Conservation (phyloP, 2,797 vertebrate genomes). For the Knipowitschia caucasica region DNA sequence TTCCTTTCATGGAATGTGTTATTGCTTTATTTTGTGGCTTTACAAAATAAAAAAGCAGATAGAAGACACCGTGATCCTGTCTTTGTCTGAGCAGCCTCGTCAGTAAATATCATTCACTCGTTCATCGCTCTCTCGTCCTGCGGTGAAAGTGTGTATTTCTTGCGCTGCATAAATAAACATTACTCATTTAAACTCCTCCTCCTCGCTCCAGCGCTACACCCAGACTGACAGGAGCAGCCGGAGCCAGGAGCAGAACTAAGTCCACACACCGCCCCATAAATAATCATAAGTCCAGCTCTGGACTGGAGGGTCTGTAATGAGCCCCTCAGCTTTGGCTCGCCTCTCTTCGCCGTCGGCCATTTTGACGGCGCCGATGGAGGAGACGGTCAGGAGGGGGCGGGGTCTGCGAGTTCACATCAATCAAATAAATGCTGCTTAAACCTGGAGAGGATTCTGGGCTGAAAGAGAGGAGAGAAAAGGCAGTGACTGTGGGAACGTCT, state of each 20-base stretch:
- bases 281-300: conserved; percentile 70
- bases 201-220: conserved; percentile 58
- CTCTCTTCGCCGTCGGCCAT: conserved; percentile 53
- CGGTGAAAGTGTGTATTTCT: conserved; percentile 30
- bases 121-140: conserved; percentile 38
- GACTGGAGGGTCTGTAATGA: conserved; percentile 63
- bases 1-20: too few species aligned
- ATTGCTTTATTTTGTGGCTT: too few species aligned
- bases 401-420: conserved; percentile 50
- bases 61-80: too few species aligned
- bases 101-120: too few species aligned
- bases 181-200: conserved; percentile 43
- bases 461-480: conserved; percentile 17
- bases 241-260: conserved; percentile 67
- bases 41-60: too few species aligned
- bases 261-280: conserved; percentile 67
- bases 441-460: conserved; percentile 22
- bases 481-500: conserved; percentile 26
- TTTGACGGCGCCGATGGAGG: conserved; percentile 8
- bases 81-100: too few species aligned
- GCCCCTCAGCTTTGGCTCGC: conserved; percentile 60
- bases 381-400: background rate
- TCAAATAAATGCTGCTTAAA: conserved; percentile 46
- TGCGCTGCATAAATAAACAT: too few species aligned
- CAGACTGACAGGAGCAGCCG: conserved; percentile 66